phyloP scores from a whole-genome alignment of 2,113 vertebrate genomes.

The Tinamus guttatus region DNA sequence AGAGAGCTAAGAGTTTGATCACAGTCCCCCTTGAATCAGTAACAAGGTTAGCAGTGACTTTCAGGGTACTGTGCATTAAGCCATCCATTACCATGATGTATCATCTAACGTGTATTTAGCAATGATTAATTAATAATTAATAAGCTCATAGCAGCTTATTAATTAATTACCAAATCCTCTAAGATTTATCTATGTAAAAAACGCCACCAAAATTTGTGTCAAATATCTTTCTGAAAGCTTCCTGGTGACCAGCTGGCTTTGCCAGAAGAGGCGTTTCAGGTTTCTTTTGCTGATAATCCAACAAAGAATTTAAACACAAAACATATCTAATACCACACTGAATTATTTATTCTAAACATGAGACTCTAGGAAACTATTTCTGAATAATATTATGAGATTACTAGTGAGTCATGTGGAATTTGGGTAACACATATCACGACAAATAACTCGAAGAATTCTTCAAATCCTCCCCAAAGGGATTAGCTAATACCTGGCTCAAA shows the following conservation, averaged over 20 bases:
- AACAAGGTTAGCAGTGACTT: neutral
- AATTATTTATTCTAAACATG: neutral
- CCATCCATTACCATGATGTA: neutral
- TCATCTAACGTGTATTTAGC: neutral
- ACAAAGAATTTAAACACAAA: neutral
- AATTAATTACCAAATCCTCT: neutral
- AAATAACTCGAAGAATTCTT: neutral
- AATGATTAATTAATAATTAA: neutral
- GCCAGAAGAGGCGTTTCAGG: neutral
- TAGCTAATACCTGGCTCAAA: neutral
- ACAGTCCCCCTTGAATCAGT: neutral
- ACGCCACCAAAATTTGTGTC: neutral
- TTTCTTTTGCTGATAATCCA: neutral
- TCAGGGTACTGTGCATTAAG: neutral
- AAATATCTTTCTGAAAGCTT: neutral
- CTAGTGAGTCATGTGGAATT: neutral
- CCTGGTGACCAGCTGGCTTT: neutral
- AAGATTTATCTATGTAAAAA: neutral
- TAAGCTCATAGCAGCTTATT: neutral
- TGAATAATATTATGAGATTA: neutral
- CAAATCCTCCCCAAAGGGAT: neutral
- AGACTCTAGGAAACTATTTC: neutral
- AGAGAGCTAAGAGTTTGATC: neutral
- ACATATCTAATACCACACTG: neutral
- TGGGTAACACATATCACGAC: neutral